Evolutionary conservation across 2,888 invertebrate genomes (phyloP).

Genomic region (Melipona bicolor): DNA sequence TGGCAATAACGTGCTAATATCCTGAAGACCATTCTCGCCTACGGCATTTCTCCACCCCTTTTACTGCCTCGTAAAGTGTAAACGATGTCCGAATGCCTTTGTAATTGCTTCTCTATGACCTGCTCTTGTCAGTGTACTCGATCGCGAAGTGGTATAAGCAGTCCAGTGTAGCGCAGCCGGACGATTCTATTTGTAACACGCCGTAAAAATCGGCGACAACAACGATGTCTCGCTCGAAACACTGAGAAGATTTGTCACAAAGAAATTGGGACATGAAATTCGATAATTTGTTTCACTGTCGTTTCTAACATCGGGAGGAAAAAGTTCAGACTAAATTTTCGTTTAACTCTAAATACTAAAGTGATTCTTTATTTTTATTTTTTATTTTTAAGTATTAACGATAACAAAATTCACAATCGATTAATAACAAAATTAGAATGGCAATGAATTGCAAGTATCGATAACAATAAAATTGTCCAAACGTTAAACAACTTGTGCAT

Average conservation of each 20-base stretch:
- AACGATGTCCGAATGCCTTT: constrained; percentile 68
- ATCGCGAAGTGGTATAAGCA: constrained; percentile 49
- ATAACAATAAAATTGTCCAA: background rate
- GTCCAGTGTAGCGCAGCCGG: background rate
- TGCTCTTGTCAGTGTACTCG: constrained; percentile 56
- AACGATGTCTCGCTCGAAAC: too few relatives aligned
- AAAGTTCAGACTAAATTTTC: background rate
- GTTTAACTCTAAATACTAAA: too few relatives aligned
- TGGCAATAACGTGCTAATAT: constrained; percentile 82
- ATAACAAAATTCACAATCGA: too few relatives aligned
- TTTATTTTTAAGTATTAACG: too few relatives aligned
- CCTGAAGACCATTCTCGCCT: constrained; percentile 81
- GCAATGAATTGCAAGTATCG: too few relatives aligned
- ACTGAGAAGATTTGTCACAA: background rate
- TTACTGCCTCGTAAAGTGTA: constrained; percentile 63
- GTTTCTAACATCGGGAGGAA: too few relatives aligned
- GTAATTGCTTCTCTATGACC: constrained; percentile 68
- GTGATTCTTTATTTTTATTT: too few relatives aligned
- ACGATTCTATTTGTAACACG: background rate
- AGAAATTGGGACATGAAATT: background rate
- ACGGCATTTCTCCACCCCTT: constrained; percentile 66
- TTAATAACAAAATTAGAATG: too few relatives aligned
- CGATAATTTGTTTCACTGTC: background rate
- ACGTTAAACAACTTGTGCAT: background rate
- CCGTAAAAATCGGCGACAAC: background rate